Evolutionary conservation across 2,113 vertebrate species (phyloP).

Genomic region (Vulpes ferrilata): DNA sequence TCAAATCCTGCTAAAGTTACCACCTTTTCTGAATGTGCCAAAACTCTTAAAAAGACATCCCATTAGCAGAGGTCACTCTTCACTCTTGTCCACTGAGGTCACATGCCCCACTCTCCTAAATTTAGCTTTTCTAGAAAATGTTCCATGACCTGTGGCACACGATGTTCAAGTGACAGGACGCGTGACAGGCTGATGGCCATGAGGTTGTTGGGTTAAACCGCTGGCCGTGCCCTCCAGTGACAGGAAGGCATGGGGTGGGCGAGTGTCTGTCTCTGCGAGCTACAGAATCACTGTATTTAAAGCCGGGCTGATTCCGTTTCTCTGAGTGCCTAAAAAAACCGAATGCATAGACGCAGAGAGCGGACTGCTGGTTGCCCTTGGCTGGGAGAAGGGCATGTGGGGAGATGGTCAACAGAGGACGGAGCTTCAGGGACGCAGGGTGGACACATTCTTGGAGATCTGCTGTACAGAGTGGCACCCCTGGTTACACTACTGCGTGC

Average conservation of each 20-base stretch:
- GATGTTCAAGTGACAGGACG: neutral
- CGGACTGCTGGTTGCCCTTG: neutral
- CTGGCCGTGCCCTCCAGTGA: neutral
- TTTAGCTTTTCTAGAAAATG: neutral
- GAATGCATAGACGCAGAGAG: accelerated
- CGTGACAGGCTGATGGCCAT: neutral
- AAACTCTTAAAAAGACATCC: neutral
- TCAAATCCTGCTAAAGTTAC: neutral
- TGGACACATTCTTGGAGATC: neutral
- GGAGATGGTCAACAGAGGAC: neutral
- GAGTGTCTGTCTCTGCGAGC: neutral
- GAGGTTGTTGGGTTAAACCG: neutral
- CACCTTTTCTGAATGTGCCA: neutral
- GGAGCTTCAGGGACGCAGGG: neutral
- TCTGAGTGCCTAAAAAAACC: neutral
- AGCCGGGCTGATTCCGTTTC: neutral
- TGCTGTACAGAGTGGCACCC: neutral
- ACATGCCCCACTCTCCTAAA: neutral
- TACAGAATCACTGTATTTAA: neutral
- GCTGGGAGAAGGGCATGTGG: neutral
- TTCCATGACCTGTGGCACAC: neutral
- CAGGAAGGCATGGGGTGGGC: neutral
- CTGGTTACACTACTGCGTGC: neutral
- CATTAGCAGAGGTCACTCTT: neutral
- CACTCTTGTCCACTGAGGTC: neutral